phyloP scores from a whole-genome alignment of 2,888 invertebrate genomes.

The Galerucella calmariensis region DNA sequence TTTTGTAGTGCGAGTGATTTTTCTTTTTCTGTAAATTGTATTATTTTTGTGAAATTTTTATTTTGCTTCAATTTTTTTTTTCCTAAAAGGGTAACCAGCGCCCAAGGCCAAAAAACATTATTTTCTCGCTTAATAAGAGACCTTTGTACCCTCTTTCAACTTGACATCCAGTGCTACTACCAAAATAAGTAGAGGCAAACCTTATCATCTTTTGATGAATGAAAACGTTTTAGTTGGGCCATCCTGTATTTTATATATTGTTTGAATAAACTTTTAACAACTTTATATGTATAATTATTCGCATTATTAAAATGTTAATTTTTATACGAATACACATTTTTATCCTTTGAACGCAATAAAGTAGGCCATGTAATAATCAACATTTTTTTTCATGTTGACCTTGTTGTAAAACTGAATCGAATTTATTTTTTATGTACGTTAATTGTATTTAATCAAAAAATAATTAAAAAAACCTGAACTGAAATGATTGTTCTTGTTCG shows the following conservation, averaged over 20 bases:
- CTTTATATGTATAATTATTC: not conserved
- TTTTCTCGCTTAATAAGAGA: no score
- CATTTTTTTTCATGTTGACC: not conserved
- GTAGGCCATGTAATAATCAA: not conserved
- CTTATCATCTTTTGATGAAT: no score
- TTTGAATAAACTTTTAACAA: not conserved
- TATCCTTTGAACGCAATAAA: not conserved
- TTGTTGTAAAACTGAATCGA: not conserved
- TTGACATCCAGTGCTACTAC: no score
- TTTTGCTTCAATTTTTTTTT: no score
- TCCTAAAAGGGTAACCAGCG: no score
- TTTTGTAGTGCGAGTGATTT: no score
- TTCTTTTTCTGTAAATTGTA: no score
- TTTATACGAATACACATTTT: not conserved
- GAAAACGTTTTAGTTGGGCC: no score
- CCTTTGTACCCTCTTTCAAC: no score
- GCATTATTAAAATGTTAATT: not conserved
- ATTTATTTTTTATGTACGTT: not conserved
- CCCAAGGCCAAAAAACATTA: no score
- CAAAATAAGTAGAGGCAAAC: no score
- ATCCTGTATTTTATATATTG: not conserved
- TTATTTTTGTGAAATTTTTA: no score
- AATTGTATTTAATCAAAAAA: not conserved
- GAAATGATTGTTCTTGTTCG: not conserved
- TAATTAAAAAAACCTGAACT: not conserved